A percentile compares a stretch with the other conserved stretches of the same genome.
Evolutionary conservation across 2,888 invertebrate species (phyloP).

Genomic region (Epinotia bilunana): DNA sequence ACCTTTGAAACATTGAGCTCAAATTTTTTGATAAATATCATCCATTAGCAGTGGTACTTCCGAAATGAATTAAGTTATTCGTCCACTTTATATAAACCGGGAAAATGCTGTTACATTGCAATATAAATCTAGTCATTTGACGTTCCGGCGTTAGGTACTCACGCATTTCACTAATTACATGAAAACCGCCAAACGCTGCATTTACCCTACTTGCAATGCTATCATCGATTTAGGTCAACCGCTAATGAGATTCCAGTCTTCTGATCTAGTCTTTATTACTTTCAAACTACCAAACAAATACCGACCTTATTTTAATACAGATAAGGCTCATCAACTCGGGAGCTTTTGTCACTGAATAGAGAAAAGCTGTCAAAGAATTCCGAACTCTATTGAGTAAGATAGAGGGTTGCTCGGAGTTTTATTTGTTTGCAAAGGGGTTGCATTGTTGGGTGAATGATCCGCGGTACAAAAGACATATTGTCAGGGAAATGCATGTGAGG

Average conservation of each 20-base stretch:
- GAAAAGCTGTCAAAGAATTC: slow-evolving; percentile 21
- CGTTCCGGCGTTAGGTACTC: slow-evolving; percentile 10
- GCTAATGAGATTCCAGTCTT: slow-evolving; percentile 44
- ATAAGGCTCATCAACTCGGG: slow-evolving; percentile 15
- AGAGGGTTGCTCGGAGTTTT: slow-evolving; percentile 14
- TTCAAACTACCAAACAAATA: slow-evolving; percentile 22
- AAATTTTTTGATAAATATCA: too few species aligned
- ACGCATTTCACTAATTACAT: slow-evolving; percentile 36
- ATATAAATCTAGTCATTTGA: slow-evolving; percentile 8
- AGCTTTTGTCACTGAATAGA: slow-evolving; percentile 19
- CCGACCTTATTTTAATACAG: background rate
- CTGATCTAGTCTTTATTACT: slow-evolving; percentile 44
- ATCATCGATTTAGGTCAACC: slow-evolving; percentile 44
- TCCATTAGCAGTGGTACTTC: background rate
- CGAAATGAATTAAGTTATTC: background rate
- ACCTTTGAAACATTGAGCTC: too few species aligned
- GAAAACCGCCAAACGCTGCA: slow-evolving; percentile 22
- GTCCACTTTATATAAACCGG: background rate
- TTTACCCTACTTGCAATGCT: slow-evolving; percentile 37
- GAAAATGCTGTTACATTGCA: slow-evolving; percentile 3
- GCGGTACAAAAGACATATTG: slow-evolving; percentile 42
- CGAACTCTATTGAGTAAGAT: slow-evolving; percentile 16
- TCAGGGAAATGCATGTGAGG: slow-evolving; percentile 41
- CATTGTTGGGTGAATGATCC: slow-evolving; percentile 36
- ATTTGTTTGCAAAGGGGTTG: slow-evolving; percentile 21